Conservation (phyloP, 30 jellyfish, hydroid and myxozoan species). For the Chrysaora quinquecirrha region DNA sequence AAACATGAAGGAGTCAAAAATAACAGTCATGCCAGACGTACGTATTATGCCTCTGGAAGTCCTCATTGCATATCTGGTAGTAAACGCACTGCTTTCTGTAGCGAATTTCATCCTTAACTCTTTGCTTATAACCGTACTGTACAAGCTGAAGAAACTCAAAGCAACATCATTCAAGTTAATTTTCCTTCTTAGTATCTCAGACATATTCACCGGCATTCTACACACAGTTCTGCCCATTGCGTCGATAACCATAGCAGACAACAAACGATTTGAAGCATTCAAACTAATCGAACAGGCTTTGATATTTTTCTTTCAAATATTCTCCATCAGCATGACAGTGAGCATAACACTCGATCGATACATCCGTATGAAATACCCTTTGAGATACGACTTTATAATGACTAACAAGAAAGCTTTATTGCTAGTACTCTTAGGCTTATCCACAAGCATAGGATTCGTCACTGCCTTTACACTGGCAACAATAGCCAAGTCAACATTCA, state of each 20-base stretch:
- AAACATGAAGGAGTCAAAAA: too few relatives aligned
- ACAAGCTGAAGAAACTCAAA: neutral
- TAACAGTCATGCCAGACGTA: too few relatives aligned
- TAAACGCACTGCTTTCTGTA: neutral
- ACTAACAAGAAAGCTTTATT: neutral
- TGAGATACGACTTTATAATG: neutral
- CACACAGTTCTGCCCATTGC: neutral
- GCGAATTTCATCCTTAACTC: neutral
- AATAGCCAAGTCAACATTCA: too few relatives aligned
- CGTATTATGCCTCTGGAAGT: too few relatives aligned
- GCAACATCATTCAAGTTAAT: neutral
- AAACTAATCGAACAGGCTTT: neutral
- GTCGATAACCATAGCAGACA: neutral
- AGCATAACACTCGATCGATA: slow-evolving; percentile 10
- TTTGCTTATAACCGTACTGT: neutral
- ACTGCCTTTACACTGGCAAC: neutral
- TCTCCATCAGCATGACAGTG: neutral
- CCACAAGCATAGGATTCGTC: neutral
- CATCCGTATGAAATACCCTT: slow-evolving; percentile 3
- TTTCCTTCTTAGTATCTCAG: neutral
- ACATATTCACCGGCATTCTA: neutral
- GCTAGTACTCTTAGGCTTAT: neutral
- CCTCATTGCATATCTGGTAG: too few relatives aligned
- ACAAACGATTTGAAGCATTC: neutral
- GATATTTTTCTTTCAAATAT: neutral